phyloP scores from a whole-genome alignment of 2,888 invertebrate species.

The Onchidella celtica region DNA sequence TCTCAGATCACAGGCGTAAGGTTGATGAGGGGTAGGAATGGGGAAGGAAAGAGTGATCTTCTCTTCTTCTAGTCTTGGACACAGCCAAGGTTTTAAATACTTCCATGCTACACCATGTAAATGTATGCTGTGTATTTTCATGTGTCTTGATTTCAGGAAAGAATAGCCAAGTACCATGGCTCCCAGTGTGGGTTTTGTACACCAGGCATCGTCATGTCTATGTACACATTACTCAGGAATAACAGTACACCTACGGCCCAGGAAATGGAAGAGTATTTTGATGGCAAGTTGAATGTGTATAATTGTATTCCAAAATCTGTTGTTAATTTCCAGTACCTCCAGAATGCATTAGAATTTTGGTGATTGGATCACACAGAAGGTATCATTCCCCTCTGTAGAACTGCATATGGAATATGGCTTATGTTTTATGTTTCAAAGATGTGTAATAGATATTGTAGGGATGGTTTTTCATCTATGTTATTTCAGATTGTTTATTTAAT shows the following conservation, averaged over 20 bases:
- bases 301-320: background rate
- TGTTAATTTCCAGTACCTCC: background rate
- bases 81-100: no score
- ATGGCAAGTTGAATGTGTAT: conserved; percentile 68
- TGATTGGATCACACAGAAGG: no score
- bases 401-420: no score
- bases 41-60: no score
- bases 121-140: background rate
- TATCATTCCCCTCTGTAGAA: background rate
- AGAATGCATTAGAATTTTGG: no score
- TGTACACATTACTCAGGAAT: conserved; percentile 92
- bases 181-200: conserved; percentile 98
- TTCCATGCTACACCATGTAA: background rate
- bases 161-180: conserved; percentile 94
- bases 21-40: no score
- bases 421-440: no score
- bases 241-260: conserved; percentile 84
- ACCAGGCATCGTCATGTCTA: conserved; percentile 98
- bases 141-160: conserved; percentile 60
- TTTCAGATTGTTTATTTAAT: no score
- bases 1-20: no score
- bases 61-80: no score
- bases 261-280: conserved; percentile 70
- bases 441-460: no score
- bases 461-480: no score